Evolutionary conservation across 1,140 invertebrate species (phyloP).

Genomic region (Notospermus geniculatus): DNA sequence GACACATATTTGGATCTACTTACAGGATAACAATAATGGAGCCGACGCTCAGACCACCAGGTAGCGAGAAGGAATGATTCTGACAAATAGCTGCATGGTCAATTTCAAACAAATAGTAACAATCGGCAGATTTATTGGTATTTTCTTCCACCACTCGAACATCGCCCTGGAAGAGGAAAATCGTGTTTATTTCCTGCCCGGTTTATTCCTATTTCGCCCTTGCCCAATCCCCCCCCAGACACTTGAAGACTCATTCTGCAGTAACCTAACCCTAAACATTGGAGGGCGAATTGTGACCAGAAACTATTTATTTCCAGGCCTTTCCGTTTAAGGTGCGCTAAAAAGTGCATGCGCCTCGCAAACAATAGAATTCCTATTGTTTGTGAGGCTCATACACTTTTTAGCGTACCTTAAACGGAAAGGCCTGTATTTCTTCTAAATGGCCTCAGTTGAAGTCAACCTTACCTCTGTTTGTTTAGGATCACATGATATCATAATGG

Average conservation of each 20-base stretch:
- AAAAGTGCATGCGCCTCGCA: too few relatives aligned
- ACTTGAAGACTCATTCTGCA: too few relatives aligned
- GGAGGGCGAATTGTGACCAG: too few relatives aligned
- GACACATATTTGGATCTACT: slow-evolving; percentile 7
- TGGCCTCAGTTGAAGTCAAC: not conserved
- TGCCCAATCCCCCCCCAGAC: too few relatives aligned
- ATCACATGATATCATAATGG: slow-evolving; percentile 33
- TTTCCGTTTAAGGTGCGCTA: too few relatives aligned
- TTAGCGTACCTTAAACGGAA: too few relatives aligned
- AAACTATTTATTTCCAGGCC: too few relatives aligned
- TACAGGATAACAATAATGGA: slow-evolving; percentile 37
- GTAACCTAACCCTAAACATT: too few relatives aligned
- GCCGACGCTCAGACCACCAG: slow-evolving; percentile 30
- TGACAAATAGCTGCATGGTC: slow-evolving; percentile 25
- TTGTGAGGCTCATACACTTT: too few relatives aligned
- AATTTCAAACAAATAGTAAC: slow-evolving; percentile 41
- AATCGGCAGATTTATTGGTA: slow-evolving; percentile 23
- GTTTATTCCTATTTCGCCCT: too few relatives aligned
- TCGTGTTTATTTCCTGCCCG: too few relatives aligned
- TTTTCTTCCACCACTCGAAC: slow-evolving; percentile 20
- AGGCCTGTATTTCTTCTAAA: not conserved
- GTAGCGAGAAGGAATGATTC: not conserved
- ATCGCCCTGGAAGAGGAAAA: slow-evolving; percentile 4
- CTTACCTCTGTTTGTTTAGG: not conserved
- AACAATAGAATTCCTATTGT: too few relatives aligned